Conservation (phyloP, 64 coral and sea anemone genomes). For the Stichodactyla helianthus region DNA sequence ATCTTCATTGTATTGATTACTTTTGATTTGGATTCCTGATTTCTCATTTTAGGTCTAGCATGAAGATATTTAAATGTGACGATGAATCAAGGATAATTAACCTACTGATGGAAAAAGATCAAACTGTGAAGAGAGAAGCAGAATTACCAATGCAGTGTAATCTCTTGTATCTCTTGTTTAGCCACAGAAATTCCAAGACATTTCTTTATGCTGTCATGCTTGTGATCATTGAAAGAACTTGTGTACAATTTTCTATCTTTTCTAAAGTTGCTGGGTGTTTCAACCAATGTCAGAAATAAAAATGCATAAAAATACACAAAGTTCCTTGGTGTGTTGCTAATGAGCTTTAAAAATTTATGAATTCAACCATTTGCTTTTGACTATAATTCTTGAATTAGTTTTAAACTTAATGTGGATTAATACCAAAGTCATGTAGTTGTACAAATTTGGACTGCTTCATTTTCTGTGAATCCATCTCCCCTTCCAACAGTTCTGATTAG, state of each 20-base stretch:
- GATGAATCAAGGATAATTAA: neutral
- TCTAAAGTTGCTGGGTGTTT: neutral
- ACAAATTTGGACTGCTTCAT: neutral
- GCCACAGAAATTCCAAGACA: neutral
- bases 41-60: neutral
- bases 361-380: neutral
- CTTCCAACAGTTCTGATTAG: conserved; percentile 43
- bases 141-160: neutral
- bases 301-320: neutral
- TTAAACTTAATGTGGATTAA: neutral
- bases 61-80: neutral
- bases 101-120: neutral
- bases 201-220: neutral
- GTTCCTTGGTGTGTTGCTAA: neutral
- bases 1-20: no score
- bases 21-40: neutral
- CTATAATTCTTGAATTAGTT: neutral
- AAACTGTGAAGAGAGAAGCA: neutral
- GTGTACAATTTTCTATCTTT: neutral
- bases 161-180: neutral
- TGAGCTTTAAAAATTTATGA: neutral
- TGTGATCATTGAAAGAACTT: neutral
- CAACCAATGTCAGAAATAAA: neutral
- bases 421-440: neutral
- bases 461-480: conserved; percentile 78